phyloP scores from a whole-genome alignment of 1,140 invertebrate species.

The Orussus abietinus region DNA sequence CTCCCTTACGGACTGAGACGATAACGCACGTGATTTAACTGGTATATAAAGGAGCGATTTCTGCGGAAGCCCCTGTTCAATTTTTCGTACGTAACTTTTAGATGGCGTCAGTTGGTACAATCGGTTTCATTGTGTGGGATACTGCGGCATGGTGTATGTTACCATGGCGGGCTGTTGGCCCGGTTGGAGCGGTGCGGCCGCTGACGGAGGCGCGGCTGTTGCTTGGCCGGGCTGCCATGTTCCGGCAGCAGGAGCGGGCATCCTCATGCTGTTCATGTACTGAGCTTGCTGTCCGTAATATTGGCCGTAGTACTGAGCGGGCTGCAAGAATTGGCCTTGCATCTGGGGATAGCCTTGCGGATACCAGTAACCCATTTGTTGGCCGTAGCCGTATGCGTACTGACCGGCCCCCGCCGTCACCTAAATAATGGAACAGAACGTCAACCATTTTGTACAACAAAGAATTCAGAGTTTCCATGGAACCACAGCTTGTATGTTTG shows the following conservation, averaged over 20 bases:
- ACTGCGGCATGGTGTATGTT: conserved; percentile 72
- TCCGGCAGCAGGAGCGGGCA: conserved; percentile 55
- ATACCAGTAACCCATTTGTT: conserved; percentile 81
- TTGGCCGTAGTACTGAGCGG: conserved; percentile 52
- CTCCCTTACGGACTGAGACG: too few relatives aligned
- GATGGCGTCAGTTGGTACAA: conserved; percentile 20
- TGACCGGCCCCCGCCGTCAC: conserved; percentile 56
- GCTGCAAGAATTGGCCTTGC: conserved; percentile 51
- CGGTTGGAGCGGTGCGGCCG: conserved; percentile 51
- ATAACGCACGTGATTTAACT: too few relatives aligned
- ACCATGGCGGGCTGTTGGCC: conserved; percentile 67
- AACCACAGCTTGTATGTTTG: too few relatives aligned
- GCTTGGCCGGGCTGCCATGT: conserved; percentile 55
- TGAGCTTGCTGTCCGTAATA: conserved; percentile 57
- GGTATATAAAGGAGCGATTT: conserved; percentile 30
- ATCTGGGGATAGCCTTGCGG: conserved; percentile 63
- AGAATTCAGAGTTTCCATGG: too few relatives aligned
- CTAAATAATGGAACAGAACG: too few relatives aligned
- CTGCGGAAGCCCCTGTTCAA: conserved; percentile 23
- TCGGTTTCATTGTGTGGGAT: conserved; percentile 67
- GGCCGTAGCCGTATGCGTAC: conserved; percentile 66
- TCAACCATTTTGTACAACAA: too few relatives aligned
- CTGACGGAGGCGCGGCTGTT: conserved; percentile 48
- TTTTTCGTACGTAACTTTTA: conserved; percentile 27
- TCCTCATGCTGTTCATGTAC: conserved; percentile 56